A percentile compares a stretch with the other conserved stretches of the same genome.
phyloP scores from a whole-genome alignment of 2,888 invertebrate genomes.

The Microctonus hyperodae region DNA sequence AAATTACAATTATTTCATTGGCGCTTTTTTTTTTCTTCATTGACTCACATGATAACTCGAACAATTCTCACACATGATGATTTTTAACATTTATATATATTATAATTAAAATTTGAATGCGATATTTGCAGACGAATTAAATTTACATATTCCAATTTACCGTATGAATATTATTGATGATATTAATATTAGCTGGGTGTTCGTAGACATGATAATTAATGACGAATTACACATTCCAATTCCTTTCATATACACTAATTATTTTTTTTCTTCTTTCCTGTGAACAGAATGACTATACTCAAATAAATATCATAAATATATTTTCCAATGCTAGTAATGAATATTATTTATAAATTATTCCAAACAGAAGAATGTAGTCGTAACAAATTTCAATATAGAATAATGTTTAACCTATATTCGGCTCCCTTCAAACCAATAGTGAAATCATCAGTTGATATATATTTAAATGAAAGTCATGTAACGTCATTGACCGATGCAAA shows the following conservation, averaged over 20 bases:
- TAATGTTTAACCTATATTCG: constrained; percentile 37
- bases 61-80: not conserved
- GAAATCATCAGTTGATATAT: constrained; percentile 17
- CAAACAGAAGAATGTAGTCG: constrained; percentile 25
- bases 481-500: constrained; percentile 7
- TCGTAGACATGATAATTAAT: not conserved
- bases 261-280: no score
- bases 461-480: constrained; percentile 17
- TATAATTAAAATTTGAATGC: not conserved
- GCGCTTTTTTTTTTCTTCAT: no score
- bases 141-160: not conserved
- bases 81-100: not conserved
- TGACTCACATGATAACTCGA: not conserved
- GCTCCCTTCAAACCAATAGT: constrained; percentile 28
- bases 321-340: constrained; percentile 9
- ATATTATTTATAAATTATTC: constrained; percentile 34
- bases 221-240: not conserved
- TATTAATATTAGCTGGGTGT: not conserved
- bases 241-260: no score
- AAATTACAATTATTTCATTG: not conserved
- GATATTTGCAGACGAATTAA: not conserved
- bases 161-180: not conserved
- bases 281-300: no score
- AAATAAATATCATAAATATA: no score
- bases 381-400: constrained; percentile 34